Conservation (phyloP, 1,140 invertebrate species). For the Drosophila carrolli region DNA sequence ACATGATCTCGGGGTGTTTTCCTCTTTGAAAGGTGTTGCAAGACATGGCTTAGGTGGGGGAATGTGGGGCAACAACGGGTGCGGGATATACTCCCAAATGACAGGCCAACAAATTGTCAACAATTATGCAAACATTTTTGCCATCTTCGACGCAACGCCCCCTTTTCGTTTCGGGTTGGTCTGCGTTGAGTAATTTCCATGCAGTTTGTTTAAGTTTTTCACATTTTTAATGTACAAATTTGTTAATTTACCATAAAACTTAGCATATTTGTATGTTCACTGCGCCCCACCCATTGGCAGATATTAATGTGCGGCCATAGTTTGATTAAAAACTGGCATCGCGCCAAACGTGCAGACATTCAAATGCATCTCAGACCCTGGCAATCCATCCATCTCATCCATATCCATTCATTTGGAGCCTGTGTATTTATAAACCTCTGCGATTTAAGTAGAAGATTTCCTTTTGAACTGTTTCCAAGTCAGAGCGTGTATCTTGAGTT, state of each 20-base stretch:
- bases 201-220: slow-evolving; percentile 79
- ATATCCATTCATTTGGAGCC: slow-evolving; percentile 51
- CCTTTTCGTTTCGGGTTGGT: slow-evolving; percentile 19
- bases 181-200: slow-evolving; percentile 74
- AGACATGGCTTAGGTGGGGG: slow-evolving; percentile 38
- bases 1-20: slow-evolving; percentile 60
- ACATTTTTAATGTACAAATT: slow-evolving; percentile 84
- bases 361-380: slow-evolving; percentile 61
- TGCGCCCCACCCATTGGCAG: slow-evolving; percentile 62
- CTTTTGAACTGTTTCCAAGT: slow-evolving; percentile 3
- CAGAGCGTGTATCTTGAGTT: neutral
- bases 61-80: neutral
- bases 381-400: slow-evolving; percentile 75
- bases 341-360: slow-evolving; percentile 62
- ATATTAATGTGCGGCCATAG: slow-evolving; percentile 80
- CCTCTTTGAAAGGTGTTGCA: slow-evolving; percentile 70
- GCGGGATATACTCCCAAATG: slow-evolving; percentile 19
- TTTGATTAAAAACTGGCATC: slow-evolving; percentile 79
- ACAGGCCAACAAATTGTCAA: slow-evolving; percentile 77
- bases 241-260: slow-evolving; percentile 84
- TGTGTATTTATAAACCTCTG: slow-evolving; percentile 31
- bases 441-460: slow-evolving; percentile 11
- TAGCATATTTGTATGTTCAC: slow-evolving; percentile 73
- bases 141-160: slow-evolving; percentile 41
- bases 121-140: slow-evolving; percentile 79